These are phyloP conservation scores for Darevskia mixta DNA, from an alignment of 2,797 vertebrate species.

Conservation along the genomic window DNA sequence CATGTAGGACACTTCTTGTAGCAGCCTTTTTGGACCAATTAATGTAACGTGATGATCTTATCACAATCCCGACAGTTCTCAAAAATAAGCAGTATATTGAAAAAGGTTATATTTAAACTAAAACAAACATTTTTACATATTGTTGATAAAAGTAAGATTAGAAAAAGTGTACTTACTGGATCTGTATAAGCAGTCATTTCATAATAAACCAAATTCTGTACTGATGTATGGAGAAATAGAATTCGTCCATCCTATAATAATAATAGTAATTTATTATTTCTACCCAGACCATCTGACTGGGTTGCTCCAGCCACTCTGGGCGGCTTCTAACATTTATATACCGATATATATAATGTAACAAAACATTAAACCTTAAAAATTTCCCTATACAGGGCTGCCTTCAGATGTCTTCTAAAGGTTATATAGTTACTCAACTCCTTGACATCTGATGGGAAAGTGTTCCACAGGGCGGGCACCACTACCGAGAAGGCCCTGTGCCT, in stretches of 20 bases:
- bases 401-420: too few relatives aligned
- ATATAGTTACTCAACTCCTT: too few relatives aligned
- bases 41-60: not conserved
- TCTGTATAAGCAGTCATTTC: constrained; percentile 33
- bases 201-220: constrained; percentile 43
- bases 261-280: too few relatives aligned
- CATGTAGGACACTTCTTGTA: not conserved
- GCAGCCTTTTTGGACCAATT: not conserved
- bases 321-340: too few relatives aligned
- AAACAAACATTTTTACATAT: not conserved
- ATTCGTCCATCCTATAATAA: constrained; percentile 48
- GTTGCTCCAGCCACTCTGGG: too few relatives aligned
- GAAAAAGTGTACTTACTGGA: constrained; percentile 30
- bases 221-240: constrained; percentile 39
- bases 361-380: too few relatives aligned
- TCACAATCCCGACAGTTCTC: not conserved
- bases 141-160: not conserved
- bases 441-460: too few relatives aligned
- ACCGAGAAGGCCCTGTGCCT: too few relatives aligned
- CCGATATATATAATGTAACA: too few relatives aligned
- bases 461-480: too few relatives aligned
- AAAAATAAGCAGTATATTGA: not conserved
- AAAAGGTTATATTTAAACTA: not conserved
- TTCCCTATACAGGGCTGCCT: too few relatives aligned
- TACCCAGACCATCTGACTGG: too few relatives aligned